Evolutionary conservation across 1,140 invertebrate genomes (phyloP).

Genomic region (Hesperophylax magnus): DNA sequence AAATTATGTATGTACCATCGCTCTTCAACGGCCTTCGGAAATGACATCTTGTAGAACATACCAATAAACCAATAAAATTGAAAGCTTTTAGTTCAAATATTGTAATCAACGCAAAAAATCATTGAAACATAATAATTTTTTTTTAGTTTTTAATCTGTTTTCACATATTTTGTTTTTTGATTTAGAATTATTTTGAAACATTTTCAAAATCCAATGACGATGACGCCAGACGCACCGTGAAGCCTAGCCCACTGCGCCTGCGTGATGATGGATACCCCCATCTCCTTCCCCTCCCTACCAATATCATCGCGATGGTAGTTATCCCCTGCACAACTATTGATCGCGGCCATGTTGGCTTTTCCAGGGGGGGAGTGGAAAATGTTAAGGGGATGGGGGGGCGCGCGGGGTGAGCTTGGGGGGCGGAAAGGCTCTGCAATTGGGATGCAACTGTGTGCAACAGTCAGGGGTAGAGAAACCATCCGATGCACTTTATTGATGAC

Average conservation of each 20-base stretch:
- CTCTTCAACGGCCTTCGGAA: too few relatives aligned
- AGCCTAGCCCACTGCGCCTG: background rate
- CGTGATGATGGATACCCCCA: conserved; percentile 14
- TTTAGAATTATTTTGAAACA: too few relatives aligned
- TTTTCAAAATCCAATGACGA: background rate
- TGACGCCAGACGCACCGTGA: conserved; percentile 2
- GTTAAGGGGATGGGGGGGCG: background rate
- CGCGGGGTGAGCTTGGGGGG: background rate
- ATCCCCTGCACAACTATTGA: conserved; percentile 39
- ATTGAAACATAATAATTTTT: too few relatives aligned
- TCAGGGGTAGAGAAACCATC: background rate
- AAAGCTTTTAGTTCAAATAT: too few relatives aligned
- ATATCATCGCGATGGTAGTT: conserved; percentile 28
- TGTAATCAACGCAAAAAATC: too few relatives aligned
- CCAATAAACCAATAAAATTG: too few relatives aligned
- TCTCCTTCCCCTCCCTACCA: background rate
- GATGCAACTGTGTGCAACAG: conserved; percentile 29
- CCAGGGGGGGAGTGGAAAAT: conserved; percentile 26
- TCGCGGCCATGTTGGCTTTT: conserved; percentile 45
- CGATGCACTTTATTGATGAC: too few relatives aligned
- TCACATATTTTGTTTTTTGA: too few relatives aligned
- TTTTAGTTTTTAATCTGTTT: too few relatives aligned
- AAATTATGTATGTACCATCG: too few relatives aligned
- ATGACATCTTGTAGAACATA: too few relatives aligned
- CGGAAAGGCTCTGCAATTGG: conserved; percentile 15